These are phyloP conservation scores for Balaenoptera acutorostrata DNA, from an alignment of 2,113 vertebrate genomes.

Conservation along the genomic window DNA sequence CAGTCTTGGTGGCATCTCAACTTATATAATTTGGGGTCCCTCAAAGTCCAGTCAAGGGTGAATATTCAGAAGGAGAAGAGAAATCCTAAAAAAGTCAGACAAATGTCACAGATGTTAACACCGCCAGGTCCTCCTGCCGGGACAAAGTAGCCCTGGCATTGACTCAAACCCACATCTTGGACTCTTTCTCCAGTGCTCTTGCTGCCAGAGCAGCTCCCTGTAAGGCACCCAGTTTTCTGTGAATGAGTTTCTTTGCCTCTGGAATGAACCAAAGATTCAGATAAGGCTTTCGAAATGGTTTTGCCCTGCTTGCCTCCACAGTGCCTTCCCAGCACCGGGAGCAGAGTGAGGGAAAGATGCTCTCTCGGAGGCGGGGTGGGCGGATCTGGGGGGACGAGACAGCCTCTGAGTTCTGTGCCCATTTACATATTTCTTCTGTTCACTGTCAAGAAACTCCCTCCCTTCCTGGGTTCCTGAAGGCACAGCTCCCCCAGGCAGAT, in stretches of 20 bases:
- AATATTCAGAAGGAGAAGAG: background rate
- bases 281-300: fast-evolving
- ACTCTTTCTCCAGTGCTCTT: background rate
- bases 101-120: fast-evolving
- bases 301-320: background rate
- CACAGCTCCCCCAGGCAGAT: background rate
- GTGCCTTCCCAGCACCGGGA: background rate
- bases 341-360: fast-evolving
- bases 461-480: background rate
- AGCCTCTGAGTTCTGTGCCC: background rate
- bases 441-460: background rate
- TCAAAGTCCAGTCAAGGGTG: background rate
- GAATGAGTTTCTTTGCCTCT: background rate
- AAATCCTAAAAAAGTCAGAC: background rate
- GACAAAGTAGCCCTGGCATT: fast-evolving
- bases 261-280: background rate
- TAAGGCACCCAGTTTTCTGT: fast-evolving
- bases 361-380: background rate
- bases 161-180: fast-evolving
- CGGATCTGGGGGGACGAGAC: background rate
- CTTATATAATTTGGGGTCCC: background rate
- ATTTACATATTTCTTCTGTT: background rate
- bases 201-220: background rate
- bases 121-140: background rate
- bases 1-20: background rate